Conservation (phyloP, 2,113 vertebrate genomes). For the Irena cyanogastra region DNA sequence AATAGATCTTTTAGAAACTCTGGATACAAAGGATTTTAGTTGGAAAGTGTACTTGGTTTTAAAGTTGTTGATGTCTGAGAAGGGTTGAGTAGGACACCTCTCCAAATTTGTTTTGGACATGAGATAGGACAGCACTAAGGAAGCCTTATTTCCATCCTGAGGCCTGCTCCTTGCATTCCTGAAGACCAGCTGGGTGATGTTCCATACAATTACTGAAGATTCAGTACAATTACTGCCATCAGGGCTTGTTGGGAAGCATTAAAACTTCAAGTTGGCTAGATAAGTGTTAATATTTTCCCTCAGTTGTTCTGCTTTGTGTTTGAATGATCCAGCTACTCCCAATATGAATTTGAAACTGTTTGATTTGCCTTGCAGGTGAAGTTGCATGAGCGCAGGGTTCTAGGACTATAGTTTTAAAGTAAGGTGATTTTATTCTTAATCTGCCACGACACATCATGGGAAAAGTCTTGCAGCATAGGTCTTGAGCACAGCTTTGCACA, state of each 20-base stretch:
- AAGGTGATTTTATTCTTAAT: background rate
- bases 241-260: background rate
- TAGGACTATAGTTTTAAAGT: background rate
- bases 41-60: background rate
- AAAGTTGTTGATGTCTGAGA: background rate
- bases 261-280: background rate
- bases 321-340: background rate
- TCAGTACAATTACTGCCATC: background rate
- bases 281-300: background rate
- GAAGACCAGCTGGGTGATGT: background rate
- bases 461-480: background rate
- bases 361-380: background rate
- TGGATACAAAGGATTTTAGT: background rate
- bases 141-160: background rate
- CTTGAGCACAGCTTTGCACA: background rate
- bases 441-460: background rate
- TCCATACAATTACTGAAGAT: background rate
- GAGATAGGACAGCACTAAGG: rapidly evolving
- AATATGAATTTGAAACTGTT: background rate
- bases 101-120: background rate
- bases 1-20: background rate
- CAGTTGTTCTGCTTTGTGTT: background rate
- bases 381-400: background rate
- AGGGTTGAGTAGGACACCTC: background rate
- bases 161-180: background rate